Evolutionary conservation across 2,888 invertebrate species (phyloP).

Genomic region (Sinhomidia bicolor): DNA sequence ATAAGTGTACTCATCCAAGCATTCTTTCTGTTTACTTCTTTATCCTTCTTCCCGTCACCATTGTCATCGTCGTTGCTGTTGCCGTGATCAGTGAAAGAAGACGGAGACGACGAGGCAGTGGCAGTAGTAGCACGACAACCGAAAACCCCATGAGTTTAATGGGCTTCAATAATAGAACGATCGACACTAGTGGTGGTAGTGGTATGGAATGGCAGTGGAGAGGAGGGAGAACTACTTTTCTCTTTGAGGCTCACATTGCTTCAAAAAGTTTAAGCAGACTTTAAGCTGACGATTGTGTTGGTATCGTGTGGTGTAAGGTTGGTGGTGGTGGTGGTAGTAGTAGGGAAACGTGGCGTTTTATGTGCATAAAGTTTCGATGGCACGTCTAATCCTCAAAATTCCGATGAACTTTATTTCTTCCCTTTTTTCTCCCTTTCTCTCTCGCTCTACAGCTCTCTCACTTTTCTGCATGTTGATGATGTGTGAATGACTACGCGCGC

Average conservation of each 20-base stretch:
- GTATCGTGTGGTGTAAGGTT: background rate
- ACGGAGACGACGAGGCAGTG: too few species aligned
- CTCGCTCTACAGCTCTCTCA: background rate
- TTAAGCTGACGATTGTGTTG: conserved; percentile 31
- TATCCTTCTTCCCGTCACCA: background rate
- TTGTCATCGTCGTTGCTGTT: background rate
- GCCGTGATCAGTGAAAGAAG: too few species aligned
- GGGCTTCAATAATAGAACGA: conserved; percentile 47
- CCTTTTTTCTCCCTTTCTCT: background rate
- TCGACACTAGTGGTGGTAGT: conserved; percentile 22
- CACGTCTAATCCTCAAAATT: conserved; percentile 51
- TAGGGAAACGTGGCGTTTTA: conserved; percentile 8
- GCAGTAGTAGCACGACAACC: conserved; percentile 7
- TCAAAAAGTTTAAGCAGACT: conserved; percentile 33
- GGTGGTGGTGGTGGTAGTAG: background rate
- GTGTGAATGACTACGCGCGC: conserved; percentile 11
- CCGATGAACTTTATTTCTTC: conserved; percentile 35
- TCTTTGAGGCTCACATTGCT: background rate
- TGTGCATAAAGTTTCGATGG: conserved; percentile 43
- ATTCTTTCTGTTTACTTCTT: conserved; percentile 39
- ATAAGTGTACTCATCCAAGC: background rate
- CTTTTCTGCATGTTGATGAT: background rate
- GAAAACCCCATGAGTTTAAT: conserved; percentile 44
- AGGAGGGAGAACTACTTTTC: too few species aligned
- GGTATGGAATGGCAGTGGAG: too few species aligned